Base-by-base conservation (phyloP, 23 tunicate genomes). In the Aplidium turbinatum region DNA sequence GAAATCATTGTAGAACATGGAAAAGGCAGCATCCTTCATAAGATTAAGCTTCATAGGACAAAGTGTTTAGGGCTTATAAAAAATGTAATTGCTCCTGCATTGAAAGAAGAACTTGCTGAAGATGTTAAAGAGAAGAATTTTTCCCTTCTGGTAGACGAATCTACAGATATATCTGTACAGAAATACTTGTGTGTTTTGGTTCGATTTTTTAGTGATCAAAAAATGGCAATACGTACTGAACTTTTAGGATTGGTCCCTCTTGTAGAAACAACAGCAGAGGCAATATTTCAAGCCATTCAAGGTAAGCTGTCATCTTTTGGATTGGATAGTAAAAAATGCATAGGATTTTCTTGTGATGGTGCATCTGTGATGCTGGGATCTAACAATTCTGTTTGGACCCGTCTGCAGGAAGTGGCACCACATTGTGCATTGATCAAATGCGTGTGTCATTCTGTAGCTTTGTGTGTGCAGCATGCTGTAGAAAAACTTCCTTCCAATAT, bases 111-210 rank as follows among this genome's bases (percentile, higher is more conserved):
- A 13, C 26, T 73, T 35, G 52, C 22, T 11, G 29, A 73, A 33
- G 78, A 55, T 53, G 2, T 67, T 38, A 13, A 16, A 35, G 7
- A 36, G 7, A 11, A 67, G 35, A 29, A 71, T 22, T 71, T 6
- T 46, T 38, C 81, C 13, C 67, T 76, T 60, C 25, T 76, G 5
- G 57, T 76, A 18, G 81, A 76, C 61, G 81, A 76, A 76, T 76
- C 81, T 60, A 76, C 81, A 23, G 81, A 76, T 26, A 34, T 76
- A 60, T 76, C 71, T 16, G 32, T 64, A 19, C 81, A 60, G 61
- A 60, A 76, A 33, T 57, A 76, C 30, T 60, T 76, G 64, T 76
- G 71, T 76, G 61, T 76, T 76, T 76, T 76, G 61, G 81, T 76
- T 66, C 38, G 57, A 18, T 73, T 21, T 35, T 3, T 73, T n/a